Evolutionary conservation across 1,140 invertebrate species (phyloP).

Genomic region (Drosophila sulfurigaster): DNA sequence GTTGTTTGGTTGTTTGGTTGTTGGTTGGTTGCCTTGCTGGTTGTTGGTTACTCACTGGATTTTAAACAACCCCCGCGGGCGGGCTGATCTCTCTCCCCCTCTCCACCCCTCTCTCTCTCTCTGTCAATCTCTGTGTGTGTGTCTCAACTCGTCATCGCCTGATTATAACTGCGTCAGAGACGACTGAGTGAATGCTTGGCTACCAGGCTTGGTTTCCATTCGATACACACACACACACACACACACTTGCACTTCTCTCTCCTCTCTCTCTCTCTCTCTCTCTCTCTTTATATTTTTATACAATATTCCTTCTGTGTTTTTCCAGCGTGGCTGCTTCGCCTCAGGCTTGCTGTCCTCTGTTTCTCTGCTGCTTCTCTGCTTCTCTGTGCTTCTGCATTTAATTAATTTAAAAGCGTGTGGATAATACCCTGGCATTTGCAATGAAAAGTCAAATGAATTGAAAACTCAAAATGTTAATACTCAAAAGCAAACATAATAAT

Average conservation of each 20-base stretch:
- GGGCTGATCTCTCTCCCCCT: conserved; percentile 41
- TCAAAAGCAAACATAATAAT: conserved; percentile 52
- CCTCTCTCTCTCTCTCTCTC: not conserved
- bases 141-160: conserved; percentile 36
- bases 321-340: too few species aligned
- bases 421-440: conserved; percentile 79
- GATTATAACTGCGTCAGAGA: conserved; percentile 48
- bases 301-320: conserved; percentile 6
- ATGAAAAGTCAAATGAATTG: conserved; percentile 83
- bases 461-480: conserved; percentile 78
- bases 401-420: conserved; percentile 83
- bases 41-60: conserved; percentile 24
- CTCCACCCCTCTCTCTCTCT: too few species aligned
- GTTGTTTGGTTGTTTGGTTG: conserved; percentile 7
- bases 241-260: conserved; percentile 7
- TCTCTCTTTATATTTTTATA: conserved; percentile 32
- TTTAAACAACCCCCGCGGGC: conserved; percentile 53
- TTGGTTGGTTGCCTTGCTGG: not conserved
- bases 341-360: not conserved
- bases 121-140: too few species aligned
- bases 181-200: conserved; percentile 52
- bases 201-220: conserved; percentile 52
- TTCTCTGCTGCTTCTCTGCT: conserved; percentile 25
- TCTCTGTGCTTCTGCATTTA: conserved; percentile 61
- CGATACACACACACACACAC: conserved; percentile 4